Percentiles rank a stretch among this genome's conserved stretches.
phyloP scores from a whole-genome alignment of 2,888 invertebrate genomes.

The Hololepta plana region DNA sequence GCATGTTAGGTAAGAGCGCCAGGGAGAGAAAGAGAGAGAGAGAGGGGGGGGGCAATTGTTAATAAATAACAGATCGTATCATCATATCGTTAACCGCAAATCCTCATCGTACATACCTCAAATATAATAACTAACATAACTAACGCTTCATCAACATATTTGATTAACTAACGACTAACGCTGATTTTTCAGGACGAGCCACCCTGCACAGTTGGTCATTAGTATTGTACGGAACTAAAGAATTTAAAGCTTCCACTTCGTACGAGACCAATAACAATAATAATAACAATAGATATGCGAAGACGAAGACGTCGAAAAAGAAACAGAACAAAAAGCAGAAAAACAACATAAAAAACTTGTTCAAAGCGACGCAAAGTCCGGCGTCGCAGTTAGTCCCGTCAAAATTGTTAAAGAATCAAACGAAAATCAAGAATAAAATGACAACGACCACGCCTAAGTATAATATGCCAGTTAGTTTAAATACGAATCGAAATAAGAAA shows the following conservation, averaged over 20 bases:
- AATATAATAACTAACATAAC: slow-evolving; percentile 6
- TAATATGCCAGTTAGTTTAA: slow-evolving; percentile 13
- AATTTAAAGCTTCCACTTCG: slow-evolving; percentile 19
- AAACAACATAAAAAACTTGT: slow-evolving; percentile 15
- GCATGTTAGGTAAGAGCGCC: slow-evolving; percentile 55
- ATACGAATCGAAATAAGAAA: slow-evolving; percentile 9
- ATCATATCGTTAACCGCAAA: slow-evolving; percentile 3
- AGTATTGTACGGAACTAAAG: slow-evolving; percentile 79
- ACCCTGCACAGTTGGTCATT: slow-evolving; percentile 86
- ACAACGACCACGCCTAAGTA: slow-evolving; percentile 13
- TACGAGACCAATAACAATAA: slow-evolving; percentile 13
- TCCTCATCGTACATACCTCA: not conserved
- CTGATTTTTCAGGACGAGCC: slow-evolving; percentile 59
- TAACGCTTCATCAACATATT: slow-evolving; percentile 7
- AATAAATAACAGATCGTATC: slow-evolving; percentile 1
- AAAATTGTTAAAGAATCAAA: slow-evolving; percentile 15
- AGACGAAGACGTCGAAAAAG: slow-evolving; percentile 32
- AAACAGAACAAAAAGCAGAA: slow-evolving; percentile 28
- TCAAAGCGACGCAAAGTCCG: slow-evolving; percentile 8
- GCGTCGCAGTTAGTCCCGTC: slow-evolving; percentile 8
- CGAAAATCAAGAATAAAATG: slow-evolving; percentile 15
- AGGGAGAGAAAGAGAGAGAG: slow-evolving; percentile 1
- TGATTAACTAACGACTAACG: slow-evolving; percentile 9
- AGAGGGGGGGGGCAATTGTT: not conserved
- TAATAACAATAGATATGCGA: slow-evolving; percentile 27